Evolutionary conservation across 2,797 vertebrate genomes (phyloP), one percentile per base, ranked within the genome.

Genomic region (Coregonus sp.): DNA sequence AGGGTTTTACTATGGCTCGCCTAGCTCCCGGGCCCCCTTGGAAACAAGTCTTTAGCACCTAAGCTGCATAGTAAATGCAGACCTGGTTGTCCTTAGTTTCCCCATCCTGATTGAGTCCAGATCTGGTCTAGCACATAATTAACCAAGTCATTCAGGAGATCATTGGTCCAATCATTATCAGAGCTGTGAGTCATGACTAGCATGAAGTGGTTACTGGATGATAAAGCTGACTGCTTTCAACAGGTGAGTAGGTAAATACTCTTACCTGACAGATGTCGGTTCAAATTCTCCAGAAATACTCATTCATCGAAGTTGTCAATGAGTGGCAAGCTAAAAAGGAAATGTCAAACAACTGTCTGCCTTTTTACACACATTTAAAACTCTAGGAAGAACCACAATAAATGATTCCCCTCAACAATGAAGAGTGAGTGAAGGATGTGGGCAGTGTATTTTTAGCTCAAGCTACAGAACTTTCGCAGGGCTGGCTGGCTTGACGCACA

Each of bases 361-460:
- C 74, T 59, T 52, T 33, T 52, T 54, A 16, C 31, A 31, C 75
- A 40, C 54, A 54, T 15, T 71, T 66, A 84, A 83, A 87, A 73
- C 72, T 86, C 84, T 54, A 88, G 87, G 87, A 91, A 90, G 86
- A 89, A 85, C 80, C 81, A 12, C 81, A 82, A 1, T 65, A 87
- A 78, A 75, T 81, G 9, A 47, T 47, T 47, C 40, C 40, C 40
- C 40, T 47, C 40, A 47, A 47, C 40, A 47, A 47, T 47, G 40
- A 47, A 47, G 9, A 47, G 40, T 81, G 71, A 86, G 88, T 78
- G 75, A 88, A 89, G 87, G 87, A 90, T 87, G 89, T 85, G 91
- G 90, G 85, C 88, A 81, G 86, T 63, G 80, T 95, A 93, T 94
- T 94, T 94, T 93, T 94, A 93, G 93, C 82, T 78, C 65, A 85